Conservation (phyloP, 2,888 invertebrate species). For the Microplitis manilae region DNA sequence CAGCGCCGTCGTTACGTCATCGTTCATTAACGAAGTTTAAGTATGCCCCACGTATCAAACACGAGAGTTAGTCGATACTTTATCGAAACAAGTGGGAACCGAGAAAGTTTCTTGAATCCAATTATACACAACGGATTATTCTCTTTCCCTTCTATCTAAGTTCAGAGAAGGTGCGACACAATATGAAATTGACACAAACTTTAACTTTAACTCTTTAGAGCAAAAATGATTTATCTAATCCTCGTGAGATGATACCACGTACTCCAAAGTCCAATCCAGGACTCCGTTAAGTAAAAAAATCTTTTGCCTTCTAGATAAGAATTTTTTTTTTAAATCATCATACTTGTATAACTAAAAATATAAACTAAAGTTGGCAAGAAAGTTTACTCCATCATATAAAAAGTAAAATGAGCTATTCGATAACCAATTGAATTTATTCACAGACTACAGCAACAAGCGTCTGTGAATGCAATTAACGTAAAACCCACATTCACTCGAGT, state of each 20-base stretch:
- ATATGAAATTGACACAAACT: constrained; percentile 20
- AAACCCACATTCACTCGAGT: background rate
- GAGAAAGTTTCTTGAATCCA: constrained; percentile 26
- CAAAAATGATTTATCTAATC: constrained; percentile 23
- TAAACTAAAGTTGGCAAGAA: background rate
- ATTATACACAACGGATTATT: constrained; percentile 32
- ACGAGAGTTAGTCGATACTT: constrained; percentile 26
- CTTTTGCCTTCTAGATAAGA: background rate
- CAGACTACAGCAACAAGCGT: constrained; percentile 7
- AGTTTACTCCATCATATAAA: background rate
- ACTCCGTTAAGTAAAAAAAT: background rate
- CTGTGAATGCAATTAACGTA: background rate
- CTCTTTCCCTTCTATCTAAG: constrained; percentile 4
- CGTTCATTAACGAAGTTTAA: constrained; percentile 27
- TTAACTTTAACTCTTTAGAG: constrained; percentile 4
- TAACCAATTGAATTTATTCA: constrained; percentile 9
- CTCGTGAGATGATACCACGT: background rate
- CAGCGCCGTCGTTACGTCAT: background rate
- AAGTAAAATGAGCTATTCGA: background rate
- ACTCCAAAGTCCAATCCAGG: background rate
- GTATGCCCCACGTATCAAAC: constrained; percentile 21
- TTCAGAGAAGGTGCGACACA: constrained; percentile 6
- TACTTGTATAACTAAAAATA: background rate
- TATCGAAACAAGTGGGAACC: constrained; percentile 25
- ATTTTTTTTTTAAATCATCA: background rate